These are phyloP conservation scores for Sigmodon hispidus DNA, from an alignment of 2,113 vertebrate genomes.

Conservation along the genomic window DNA sequence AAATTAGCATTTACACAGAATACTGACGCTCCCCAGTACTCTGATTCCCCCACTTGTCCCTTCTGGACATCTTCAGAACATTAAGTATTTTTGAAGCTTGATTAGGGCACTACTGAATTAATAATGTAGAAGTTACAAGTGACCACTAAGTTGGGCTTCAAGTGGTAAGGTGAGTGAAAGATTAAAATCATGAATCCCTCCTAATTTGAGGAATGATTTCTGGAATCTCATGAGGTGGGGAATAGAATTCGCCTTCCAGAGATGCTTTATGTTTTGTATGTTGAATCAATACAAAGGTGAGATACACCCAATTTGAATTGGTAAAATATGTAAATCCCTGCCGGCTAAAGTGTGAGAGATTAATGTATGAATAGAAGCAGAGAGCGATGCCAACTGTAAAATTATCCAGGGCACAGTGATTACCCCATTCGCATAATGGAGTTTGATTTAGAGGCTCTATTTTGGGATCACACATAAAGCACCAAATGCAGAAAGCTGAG, in stretches of 20 bases:
- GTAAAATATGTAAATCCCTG: constrained; percentile 79
- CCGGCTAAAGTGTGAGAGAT: constrained; percentile 66
- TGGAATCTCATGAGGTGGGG: constrained; percentile 4
- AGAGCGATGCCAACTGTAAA: constrained; percentile 69
- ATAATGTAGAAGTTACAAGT: constrained; percentile 69
- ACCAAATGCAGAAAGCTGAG: constrained; percentile 55
- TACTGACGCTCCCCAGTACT: constrained; percentile 24
- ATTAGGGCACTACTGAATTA: constrained; percentile 38
- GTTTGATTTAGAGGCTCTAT: constrained; percentile 70
- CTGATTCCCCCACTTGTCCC: not conserved
- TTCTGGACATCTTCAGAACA: constrained; percentile 7
- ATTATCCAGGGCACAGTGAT: constrained; percentile 72
- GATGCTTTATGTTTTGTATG: constrained; percentile 55
- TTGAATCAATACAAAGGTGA: constrained; percentile 72
- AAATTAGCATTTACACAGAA: constrained; percentile 22
- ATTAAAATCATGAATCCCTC: constrained; percentile 30
- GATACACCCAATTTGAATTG: constrained; percentile 70
- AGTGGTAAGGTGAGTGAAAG: not conserved
- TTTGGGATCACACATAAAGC: constrained; percentile 66
- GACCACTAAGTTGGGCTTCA: constrained; percentile 21
- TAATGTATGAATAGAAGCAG: constrained; percentile 72
- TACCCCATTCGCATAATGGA: constrained; percentile 63
- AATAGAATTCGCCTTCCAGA: constrained; percentile 28
- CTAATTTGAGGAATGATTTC: not conserved
- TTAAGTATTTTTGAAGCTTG: constrained; percentile 48